Evolutionary conservation across 2,797 vertebrate species (phyloP), one percentile per base, ranked within the genome.

Genomic region (Melanotaenia pygmaea): DNA sequence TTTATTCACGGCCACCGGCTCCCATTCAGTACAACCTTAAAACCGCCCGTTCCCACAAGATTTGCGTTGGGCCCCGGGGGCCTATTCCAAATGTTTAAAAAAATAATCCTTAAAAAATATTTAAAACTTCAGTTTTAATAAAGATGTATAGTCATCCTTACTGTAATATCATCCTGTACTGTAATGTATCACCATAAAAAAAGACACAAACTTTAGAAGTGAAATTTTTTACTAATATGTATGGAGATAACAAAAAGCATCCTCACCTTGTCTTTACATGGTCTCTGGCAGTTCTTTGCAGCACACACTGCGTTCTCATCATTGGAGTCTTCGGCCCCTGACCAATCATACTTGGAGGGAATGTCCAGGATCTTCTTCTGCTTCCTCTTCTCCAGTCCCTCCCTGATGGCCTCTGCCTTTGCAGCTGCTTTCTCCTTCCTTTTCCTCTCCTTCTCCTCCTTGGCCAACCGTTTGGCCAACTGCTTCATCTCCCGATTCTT

Each of bases 271-370:
- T 99, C 98, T 88, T 98, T 99, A 91, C 98, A 99, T 22, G 98
- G 98, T 59, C 98, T 93, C 77, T 98, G 97, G 89, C 98, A 99
- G 93, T 96, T 98, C 79, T 97, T 97, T 1, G 98, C 95, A 0
- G 98, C 98, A 18, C 98, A 99, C 7, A 99, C 96, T 0, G 98
- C 98, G 0, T 99, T 99, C 88, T 99, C 98, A 1, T 99, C 98
- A 14, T 99, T 99, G 0, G 98, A 99, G 68, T 99, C 98, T 40
- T 99, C 98, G 0, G 98, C 98, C 38, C 98, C 98, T 0, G 98
- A 99, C 98, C 98, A 99, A 88, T 99, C 98, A 0, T 99, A 99
- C 83, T 99, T 99, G 0, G 98, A 99, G 22, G 98, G 98, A 78
- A 99, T 99, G 89, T 99, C 98, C 30, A 99, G 92, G 64, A 98